A percentile compares a stretch with the other conserved stretches of the same genome.
These are phyloP conservation scores for Eulacestoma nigropectus DNA, from an alignment of 2,113 vertebrate genomes.

Conservation along the genomic window DNA sequence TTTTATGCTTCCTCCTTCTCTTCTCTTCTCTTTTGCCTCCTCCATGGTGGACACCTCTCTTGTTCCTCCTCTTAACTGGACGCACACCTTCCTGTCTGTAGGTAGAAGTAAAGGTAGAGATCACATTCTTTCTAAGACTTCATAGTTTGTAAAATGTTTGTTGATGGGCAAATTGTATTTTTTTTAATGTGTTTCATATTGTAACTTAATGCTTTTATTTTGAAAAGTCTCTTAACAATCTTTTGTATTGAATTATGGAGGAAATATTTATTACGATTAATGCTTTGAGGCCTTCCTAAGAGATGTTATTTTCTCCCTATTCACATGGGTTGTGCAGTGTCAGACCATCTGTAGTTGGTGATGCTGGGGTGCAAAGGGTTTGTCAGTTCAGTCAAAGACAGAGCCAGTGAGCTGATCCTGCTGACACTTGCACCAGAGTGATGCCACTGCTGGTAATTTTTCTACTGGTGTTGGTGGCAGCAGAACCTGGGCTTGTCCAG, in stretches of 20 bases:
- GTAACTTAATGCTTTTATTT: background rate
- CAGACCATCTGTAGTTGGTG: background rate
- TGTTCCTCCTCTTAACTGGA: slow-evolving; percentile 67
- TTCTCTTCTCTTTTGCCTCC: slow-evolving; percentile 55
- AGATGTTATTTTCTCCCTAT: background rate
- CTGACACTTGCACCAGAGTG: background rate
- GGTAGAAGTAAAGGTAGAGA: slow-evolving; percentile 98
- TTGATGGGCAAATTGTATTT: background rate
- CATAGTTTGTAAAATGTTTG: slow-evolving; percentile 37
- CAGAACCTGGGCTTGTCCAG: background rate
- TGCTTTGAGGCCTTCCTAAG: background rate
- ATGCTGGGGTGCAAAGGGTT: background rate
- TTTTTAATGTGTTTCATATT: background rate
- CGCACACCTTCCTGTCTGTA: slow-evolving; percentile 77
- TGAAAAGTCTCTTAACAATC: background rate
- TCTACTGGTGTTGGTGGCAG: background rate
- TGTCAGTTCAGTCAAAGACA: rapidly evolving
- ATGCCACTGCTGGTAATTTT: background rate
- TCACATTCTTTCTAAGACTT: slow-evolving; percentile 65
- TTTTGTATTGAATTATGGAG: background rate
- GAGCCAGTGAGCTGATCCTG: background rate
- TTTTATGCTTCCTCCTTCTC: slow-evolving; percentile 59
- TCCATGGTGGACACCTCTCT: slow-evolving; percentile 68
- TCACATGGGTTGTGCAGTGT: background rate
- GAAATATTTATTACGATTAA: background rate